Base-by-base conservation (phyloP, 2,888 invertebrate genomes). In the Lymantria dispar region DNA sequence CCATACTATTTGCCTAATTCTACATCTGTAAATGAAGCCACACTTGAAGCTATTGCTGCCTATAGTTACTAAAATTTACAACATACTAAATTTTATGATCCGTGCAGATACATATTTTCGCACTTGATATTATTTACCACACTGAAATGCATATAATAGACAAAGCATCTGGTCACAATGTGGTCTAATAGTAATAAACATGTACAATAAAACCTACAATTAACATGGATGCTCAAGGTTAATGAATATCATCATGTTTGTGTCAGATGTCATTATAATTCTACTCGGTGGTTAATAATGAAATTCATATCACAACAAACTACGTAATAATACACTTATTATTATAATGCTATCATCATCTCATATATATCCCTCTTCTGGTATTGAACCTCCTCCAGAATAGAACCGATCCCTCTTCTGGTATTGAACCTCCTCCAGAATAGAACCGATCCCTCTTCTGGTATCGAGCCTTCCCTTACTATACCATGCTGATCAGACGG, bases 181-280 rank as follows among this genome's bases (percentile, higher is more conserved):
- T 49, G 47, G 40, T 11, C 43, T 42, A 43, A 47, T 36, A 47
- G 39, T 52, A 45, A 42, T 40, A 48, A 39, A 45, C 1, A 50
- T 39, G 30, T n/a, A 14, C 29, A 22, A 29, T 62, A 37, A 45
- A 38, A 47, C 44, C 15, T 48, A 52, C 45, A 56, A 52, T 58
- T 53, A 52, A 58, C 33, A 43, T 47, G 46, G 40, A 41, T 42
- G 46, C 10, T 37, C 67, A 68, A 67, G 67, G 67, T 68, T 58
- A 63, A 67, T 64, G 47, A 52, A 47, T 61, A 65, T 64, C 54
- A 55, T 55, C 54, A 55, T 55, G 49, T 57, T 62, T 56, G 57
- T 62, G 63, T 64, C 64, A 70, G 54, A 58, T 62, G 56, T 59
- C 56, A 60, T 58, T 47, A 66, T 57, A 51, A 58, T 72, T 62